Base-by-base conservation (phyloP, 2,888 invertebrate genomes). In the Azorinus chamasolen region DNA sequence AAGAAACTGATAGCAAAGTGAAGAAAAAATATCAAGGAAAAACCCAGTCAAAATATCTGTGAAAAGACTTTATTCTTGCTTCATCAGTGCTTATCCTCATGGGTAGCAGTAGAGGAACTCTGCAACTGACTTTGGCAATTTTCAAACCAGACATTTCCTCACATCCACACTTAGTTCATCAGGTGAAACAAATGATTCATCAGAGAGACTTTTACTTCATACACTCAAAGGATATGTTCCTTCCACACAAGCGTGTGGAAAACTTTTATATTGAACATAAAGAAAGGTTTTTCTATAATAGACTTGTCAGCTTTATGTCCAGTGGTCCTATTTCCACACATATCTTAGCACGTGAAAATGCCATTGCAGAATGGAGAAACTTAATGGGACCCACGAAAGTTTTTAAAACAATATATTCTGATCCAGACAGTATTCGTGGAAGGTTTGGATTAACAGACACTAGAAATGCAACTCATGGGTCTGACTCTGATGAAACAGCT, bases 401-500 rank as follows among this genome's bases (percentile, higher is more conserved):
- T 25, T 92, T 91, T 70, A 91, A 89, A 92, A 96, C 97, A 0
- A 96, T 97, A 74, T 96, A 95, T 89, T 95, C 95, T 68, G 95
- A 96, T 64, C 98, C 98, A 0, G 92, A 96, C 63, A 95, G 96
- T 62, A 95, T 99, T 77, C 94, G 99, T 86, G 97, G 97, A 1
- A 94, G 95, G 89, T 97, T 96, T 94, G 98, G 98, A 0, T 94
- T 98, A 20, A 97, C 98, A 0, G 99, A 99, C 92, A 98, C 99
- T 0, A 95, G 98, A 87, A 99, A 99, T 94, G 97, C 97, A 1
- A 96, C 96, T 12, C 99, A 99, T 94, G 98, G 98, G 18, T 98
- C 98, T 96, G 97, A 97, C 95, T 96, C 96, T 0, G 92, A 93
- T 50, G 94, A 95, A 88, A 96, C 97, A 6, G 97, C 96, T 0